phyloP scores from a whole-genome alignment of 1,140 invertebrate genomes.

The Achatina immaculata region DNA sequence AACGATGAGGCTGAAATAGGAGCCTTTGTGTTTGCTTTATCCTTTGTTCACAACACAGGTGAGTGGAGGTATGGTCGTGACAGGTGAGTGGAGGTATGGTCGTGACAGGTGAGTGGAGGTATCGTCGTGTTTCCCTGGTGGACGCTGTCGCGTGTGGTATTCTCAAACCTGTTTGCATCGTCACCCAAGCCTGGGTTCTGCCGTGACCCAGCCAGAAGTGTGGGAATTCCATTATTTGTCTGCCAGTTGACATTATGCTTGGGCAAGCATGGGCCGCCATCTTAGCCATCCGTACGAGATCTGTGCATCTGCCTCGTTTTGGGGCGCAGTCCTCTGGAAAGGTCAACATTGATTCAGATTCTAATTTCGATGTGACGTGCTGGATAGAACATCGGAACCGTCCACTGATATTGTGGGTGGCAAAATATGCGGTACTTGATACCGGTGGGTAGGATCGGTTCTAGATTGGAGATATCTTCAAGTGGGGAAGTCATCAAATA shows the following conservation, averaged over 20 bases:
- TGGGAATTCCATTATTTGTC: conserved; percentile 16
- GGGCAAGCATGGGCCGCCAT: conserved; percentile 8
- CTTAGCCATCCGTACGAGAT: background rate
- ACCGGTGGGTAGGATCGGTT: background rate
- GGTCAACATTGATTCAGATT: conserved; percentile 13
- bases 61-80: background rate
- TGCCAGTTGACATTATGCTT: background rate
- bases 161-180: background rate
- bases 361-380: conserved; percentile 1
- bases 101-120: background rate
- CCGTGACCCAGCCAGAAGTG: conserved; percentile 10
- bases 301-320: conserved; percentile 8
- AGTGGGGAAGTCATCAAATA: conserved; percentile 1
- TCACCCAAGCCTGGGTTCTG: background rate
- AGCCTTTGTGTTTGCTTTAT: too few species aligned
- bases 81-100: background rate
- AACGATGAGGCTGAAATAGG: too few species aligned
- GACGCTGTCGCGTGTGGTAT: background rate
- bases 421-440: background rate
- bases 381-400: background rate
- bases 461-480: background rate
- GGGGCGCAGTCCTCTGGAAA: background rate
- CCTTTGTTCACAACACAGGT: background rate
- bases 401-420: background rate
- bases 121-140: background rate